Percentiles rank a stretch among this genome's conserved stretches.
These are phyloP conservation scores for Calliopsis andreniformis DNA, from an alignment of 1,140 invertebrate species.

Conservation along the genomic window DNA sequence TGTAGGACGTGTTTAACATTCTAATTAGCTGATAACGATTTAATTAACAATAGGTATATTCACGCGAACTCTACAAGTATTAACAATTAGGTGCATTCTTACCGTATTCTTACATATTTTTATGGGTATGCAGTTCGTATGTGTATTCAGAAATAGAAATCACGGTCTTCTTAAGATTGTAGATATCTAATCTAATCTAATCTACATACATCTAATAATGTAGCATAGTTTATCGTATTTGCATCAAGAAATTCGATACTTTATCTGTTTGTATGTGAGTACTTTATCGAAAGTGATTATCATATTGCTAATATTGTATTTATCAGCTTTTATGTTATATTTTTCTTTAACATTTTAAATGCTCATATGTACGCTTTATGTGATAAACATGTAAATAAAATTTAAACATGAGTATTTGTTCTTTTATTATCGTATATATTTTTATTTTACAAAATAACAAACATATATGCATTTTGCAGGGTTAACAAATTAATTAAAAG, in stretches of 20 bases:
- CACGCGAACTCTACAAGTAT: too few relatives aligned
- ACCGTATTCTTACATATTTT: too few relatives aligned
- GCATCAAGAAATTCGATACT: not conserved
- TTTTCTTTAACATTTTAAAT: not conserved
- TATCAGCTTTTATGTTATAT: not conserved
- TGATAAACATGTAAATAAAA: too few relatives aligned
- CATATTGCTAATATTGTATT: not conserved
- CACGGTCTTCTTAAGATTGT: not conserved
- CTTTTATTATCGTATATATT: not conserved
- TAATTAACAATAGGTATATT: too few relatives aligned
- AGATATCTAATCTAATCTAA: not conserved
- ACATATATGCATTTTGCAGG: conserved; percentile 29
- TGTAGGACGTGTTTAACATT: not conserved
- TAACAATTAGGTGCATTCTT: too few relatives aligned
- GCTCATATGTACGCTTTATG: too few relatives aligned
- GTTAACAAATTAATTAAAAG: not conserved
- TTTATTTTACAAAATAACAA: not conserved
- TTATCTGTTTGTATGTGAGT: not conserved
- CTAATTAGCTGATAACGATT: not conserved
- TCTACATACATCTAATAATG: too few relatives aligned
- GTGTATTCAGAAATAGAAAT: too few relatives aligned
- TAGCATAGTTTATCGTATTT: not conserved
- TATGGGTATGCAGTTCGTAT: too few relatives aligned
- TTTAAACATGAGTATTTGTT: not conserved
- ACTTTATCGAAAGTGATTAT: not conserved